Conservation (phyloP, 2,888 invertebrate genomes). For the Trichogramma evanescens region DNA sequence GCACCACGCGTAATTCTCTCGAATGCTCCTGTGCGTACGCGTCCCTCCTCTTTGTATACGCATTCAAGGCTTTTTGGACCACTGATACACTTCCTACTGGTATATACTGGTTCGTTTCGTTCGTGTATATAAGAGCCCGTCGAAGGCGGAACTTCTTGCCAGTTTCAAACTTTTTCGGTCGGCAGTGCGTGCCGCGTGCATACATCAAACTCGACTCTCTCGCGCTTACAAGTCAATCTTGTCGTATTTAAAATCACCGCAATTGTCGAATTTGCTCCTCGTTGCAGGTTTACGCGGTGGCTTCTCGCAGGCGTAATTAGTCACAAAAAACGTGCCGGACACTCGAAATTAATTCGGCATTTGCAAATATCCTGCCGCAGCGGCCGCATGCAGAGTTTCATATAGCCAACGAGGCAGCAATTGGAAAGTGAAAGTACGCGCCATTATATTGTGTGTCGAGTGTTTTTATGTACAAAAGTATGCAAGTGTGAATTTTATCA, state of each 20-base stretch:
- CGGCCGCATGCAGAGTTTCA: not conserved
- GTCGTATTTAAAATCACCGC: too few relatives aligned
- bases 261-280: too few relatives aligned
- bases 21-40: not conserved
- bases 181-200: slow-evolving; percentile 6
- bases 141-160: slow-evolving; percentile 34
- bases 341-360: too few relatives aligned
- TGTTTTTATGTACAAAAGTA: too few relatives aligned
- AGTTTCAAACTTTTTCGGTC: slow-evolving; percentile 24
- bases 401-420: slow-evolving; percentile 16
- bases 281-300: too few relatives aligned
- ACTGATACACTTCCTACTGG: not conserved
- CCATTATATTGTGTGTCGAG: slow-evolving; percentile 3
- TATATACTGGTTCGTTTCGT: not conserved
- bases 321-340: too few relatives aligned
- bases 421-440: slow-evolving; percentile 19
- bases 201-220: slow-evolving; percentile 9
- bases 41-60: not conserved
- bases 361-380: too few relatives aligned
- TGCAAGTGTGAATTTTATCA: too few relatives aligned
- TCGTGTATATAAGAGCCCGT: slow-evolving; percentile 38
- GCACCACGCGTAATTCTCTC: too few relatives aligned
- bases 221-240: slow-evolving; percentile 2
- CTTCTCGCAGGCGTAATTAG: too few relatives aligned
- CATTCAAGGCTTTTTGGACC: not conserved